These are phyloP conservation scores for Phthorimaea operculella DNA, from an alignment of 1,140 invertebrate species.

Conservation along the genomic window DNA sequence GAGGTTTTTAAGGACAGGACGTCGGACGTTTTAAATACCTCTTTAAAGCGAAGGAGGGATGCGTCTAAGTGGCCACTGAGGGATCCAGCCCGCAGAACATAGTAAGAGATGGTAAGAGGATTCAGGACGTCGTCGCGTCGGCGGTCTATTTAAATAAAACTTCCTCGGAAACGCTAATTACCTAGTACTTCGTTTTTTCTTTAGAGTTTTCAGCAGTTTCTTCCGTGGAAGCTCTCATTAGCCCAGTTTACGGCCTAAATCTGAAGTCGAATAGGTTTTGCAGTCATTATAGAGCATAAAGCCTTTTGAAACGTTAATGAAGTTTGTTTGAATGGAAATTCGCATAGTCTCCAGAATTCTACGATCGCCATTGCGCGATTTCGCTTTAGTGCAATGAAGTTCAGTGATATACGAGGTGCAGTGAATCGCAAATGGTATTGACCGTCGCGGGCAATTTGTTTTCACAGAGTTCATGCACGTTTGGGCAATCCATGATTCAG, in stretches of 20 bases:
- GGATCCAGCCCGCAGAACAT: constrained; percentile 15
- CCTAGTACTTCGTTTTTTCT: constrained; percentile 10
- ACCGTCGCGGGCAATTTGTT: not conserved
- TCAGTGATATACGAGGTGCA: not conserved
- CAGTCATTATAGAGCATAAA: too few relatives aligned
- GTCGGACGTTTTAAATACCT: constrained; percentile 27
- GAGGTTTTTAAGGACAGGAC: constrained; percentile 13
- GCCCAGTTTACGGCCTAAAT: not conserved
- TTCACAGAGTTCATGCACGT: not conserved
- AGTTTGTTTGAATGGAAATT: too few relatives aligned
- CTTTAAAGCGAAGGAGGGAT: constrained; percentile 15
- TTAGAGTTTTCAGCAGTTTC: not conserved
- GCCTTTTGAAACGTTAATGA: too few relatives aligned
- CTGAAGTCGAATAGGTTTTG: not conserved
- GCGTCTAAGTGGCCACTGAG: constrained; percentile 19
- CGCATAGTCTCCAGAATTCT: not conserved
- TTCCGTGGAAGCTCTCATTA: not conserved
- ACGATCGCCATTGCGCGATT: not conserved
- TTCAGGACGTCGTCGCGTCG: constrained; percentile 8
- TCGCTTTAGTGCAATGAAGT: not conserved
- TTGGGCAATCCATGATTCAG: not conserved
- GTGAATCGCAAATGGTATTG: not conserved
- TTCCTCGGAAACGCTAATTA: constrained; percentile 12
- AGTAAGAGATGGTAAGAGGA: constrained; percentile 23
- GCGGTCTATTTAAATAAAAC: constrained; percentile 12